Evolutionary conservation across 2,888 invertebrate species (phyloP), one percentile per base, ranked within the genome.

Genomic region (Choristoneura rosaceana): DNA sequence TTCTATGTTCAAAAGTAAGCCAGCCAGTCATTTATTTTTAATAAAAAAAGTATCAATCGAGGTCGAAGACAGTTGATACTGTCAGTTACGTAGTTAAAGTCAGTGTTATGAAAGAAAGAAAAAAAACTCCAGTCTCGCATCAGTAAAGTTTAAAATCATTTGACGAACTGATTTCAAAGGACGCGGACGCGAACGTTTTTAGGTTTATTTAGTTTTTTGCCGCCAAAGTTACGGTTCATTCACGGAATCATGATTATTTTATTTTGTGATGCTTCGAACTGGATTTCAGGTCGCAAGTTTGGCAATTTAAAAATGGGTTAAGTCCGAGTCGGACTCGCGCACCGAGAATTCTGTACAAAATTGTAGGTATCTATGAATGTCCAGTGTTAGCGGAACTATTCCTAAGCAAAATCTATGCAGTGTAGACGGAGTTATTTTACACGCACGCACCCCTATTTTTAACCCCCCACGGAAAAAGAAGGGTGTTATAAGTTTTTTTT

Each of bases 1-100:
- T 14, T 58, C 34, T 58, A 59, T 0, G 34, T 59, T 34, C 4
- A 14, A 10, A 59, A 59, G 34, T 59, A 59, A 59, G 34, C 33
- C 59, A 59, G 59, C 3, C 55, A 25, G 55, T 25, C 25, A 55
- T 25, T 55, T 55, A 55, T 25, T 55, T 55, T 14, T 4, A 7
- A 52, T n/a, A 52, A 52, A 52, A 55, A 55, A 55, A 55, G 55
- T 25, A 12, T 55, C 12, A 47, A 55, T 55, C 55, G 55, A 55
- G 55, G 55, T 55, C 55, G 55, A 25, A 1, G 52, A 55, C 55
- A 55, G 55, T 55, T 55, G 55, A 25, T 55, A 58, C 55, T n/a
- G 59, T 34, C 34, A 59, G 34, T 55, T 55, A 55, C 17, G 55
- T 55, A 25, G 12, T 55, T 55, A 7, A 14, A n/a, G 17, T 17